phyloP scores from a whole-genome alignment of 2,113 vertebrate species.

The Anarrhichthys ocellatus region DNA sequence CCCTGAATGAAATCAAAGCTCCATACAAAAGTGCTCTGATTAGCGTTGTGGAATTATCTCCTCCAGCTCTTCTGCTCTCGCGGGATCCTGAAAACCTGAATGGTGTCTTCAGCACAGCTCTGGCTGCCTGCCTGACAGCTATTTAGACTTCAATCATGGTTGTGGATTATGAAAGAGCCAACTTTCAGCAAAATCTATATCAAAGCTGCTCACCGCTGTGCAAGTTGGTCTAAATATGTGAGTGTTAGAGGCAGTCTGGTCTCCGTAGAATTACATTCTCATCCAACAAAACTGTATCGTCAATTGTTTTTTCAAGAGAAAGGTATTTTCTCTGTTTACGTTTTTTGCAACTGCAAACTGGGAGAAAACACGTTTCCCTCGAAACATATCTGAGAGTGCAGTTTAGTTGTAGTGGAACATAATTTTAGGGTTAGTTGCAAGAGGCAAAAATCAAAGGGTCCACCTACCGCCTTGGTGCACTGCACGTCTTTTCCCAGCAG shows the following conservation, averaged over 20 bases:
- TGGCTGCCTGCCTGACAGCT: conserved; percentile 48
- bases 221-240: background rate
- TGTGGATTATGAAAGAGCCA: conserved; percentile 37
- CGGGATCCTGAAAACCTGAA: conserved; percentile 64
- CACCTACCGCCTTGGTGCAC: conserved; percentile 93
- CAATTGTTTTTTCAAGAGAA: background rate
- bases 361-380: background rate
- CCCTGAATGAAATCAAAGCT: conserved; percentile 77
- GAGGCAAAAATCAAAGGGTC: background rate
- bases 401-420: background rate
- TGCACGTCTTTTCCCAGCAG: conserved; percentile 95
- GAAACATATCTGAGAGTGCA: background rate
- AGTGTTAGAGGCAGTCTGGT: background rate
- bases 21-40: conserved; percentile 73
- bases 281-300: background rate
- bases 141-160: conserved; percentile 38
- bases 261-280: background rate
- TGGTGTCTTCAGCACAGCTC: conserved; percentile 38
- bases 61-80: conserved; percentile 52
- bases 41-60: conserved; percentile 75
- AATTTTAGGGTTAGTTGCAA: background rate
- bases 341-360: background rate
- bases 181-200: conserved; percentile 14
- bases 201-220: background rate
- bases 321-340: background rate